Base-by-base conservation (phyloP, 2,888 invertebrate species). In the Punctoribates punctum region DNA sequence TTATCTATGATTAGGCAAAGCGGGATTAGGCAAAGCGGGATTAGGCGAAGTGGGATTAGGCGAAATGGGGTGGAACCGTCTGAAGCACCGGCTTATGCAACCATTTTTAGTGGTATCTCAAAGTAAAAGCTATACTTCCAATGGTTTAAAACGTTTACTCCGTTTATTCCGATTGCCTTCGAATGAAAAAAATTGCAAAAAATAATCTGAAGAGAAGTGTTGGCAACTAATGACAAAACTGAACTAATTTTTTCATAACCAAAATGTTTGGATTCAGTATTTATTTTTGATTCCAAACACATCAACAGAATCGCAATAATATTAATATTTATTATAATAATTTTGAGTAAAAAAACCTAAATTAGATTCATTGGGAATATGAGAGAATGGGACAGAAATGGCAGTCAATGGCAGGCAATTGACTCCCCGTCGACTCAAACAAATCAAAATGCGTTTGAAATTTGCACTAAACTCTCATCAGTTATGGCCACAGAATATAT, bases 331-430 rank as follows among this genome's bases (percentile, higher is more conserved):
- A 27, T 60, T 67, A 72, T 42, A 48, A 72, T 72, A 72, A 72
- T 72, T 48, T 42, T 23, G 11, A 46, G 29, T 17, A 72, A 42
- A 42, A 42, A 42, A 42, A 1, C 42, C 13, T 42, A 46, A 1
- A 42, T 72, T 17, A 72, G 72, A 72, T 72, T 72, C 46, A 72
- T 46, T 72, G 72, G 23, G 25, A n/a, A 72, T 72, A 46, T 48
- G 9, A 72, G 4, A 23, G 46, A 72, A 46, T 25, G 3, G 72
- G 72, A 72, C 72, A 72, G 72, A 23, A 72, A 72, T 72, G 48
- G 72, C 72, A 72, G 72, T 48, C 72, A 72, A 72, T 72, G 48
- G 72, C 72, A 72, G 72, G 72, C 72, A 72, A 72, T 72, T 46
- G 72, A 72, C 48, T 48, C 34, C 72, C 72, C 48, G 72, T 17